Base-by-base conservation (phyloP, 2,888 invertebrate genomes). In the Andrena bucephala region DNA sequence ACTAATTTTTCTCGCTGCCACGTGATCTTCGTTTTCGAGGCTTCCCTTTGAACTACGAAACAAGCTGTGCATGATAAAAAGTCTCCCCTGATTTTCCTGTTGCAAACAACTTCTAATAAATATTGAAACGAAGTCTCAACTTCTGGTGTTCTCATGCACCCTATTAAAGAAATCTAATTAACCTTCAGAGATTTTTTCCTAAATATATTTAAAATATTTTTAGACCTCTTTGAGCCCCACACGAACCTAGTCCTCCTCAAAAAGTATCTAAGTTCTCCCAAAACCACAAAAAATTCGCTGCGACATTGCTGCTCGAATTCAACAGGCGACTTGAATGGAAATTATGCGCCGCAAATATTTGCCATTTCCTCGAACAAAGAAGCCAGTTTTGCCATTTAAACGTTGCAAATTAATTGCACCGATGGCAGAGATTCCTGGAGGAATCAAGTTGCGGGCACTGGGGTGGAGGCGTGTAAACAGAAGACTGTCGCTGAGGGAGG, bases 381-480 rank as follows among this genome's bases (percentile, higher is more conserved):
- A 73, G 62, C 73, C 72, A 63, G 4, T 63, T 65, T 72, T 63
- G 54, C 65, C 63, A 57, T 50, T 63, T 48, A 73, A 57, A 63
- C 73, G 31, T 73, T 10, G 65, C 74, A 31, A 57, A 48, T 77
- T 77, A 77, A 77, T 77, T 77, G 63, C 20, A n/a, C 74, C 8
- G 65, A 48, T 33, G 31, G 77, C 48, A 52, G 68, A 36, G 67
- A 78, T 78, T 77, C 67, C 27, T 67, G 42, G 20, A 27, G 79
- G n/a, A 70, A 63, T 78, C 78, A 24, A 62, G n/a, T 77, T 54
- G 50, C 42, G 31, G 52, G 27, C 16, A n/a, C 16, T 36, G 69
- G 68, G 65, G 33, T n/a, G 52, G 7, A 36, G 50, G n/a, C 65
- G 69, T 65, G 79, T 65, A 79, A 79, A 79, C 70, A 80, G 79